Percentiles rank a stretch among this genome's conserved stretches.
phyloP scores from a whole-genome alignment of 2,888 invertebrate genomes.

The Ormyrus pomaceus region DNA sequence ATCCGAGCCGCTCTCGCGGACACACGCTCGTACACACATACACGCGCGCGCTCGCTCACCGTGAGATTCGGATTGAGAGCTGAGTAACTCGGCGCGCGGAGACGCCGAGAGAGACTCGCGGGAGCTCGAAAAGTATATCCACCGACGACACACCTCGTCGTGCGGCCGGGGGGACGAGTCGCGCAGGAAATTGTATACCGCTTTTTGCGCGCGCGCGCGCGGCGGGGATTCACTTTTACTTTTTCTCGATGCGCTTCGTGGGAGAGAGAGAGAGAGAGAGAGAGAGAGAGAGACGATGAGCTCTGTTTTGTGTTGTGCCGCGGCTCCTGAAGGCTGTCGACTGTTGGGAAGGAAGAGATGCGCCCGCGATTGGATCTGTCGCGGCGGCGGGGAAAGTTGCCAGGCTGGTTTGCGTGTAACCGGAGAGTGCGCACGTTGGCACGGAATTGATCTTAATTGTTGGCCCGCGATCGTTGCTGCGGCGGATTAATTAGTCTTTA shows the following conservation, averaged over 20 bases:
- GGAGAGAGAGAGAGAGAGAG: too few relatives aligned
- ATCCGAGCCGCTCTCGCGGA: slow-evolving; percentile 61
- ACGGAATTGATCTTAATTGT: not conserved
- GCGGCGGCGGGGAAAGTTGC: too few relatives aligned
- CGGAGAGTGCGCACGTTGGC: not conserved
- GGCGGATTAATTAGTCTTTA: too few relatives aligned
- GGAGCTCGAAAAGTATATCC: slow-evolving; percentile 53
- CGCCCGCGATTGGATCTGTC: too few relatives aligned
- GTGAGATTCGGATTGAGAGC: slow-evolving; percentile 74
- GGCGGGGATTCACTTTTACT: slow-evolving; percentile 47
- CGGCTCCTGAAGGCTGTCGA: too few relatives aligned
- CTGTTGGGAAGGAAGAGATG: too few relatives aligned
- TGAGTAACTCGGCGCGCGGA: slow-evolving; percentile 70
- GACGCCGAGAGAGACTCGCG: slow-evolving; percentile 45
- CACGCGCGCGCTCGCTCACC: slow-evolving; percentile 64
- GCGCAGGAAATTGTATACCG: slow-evolving; percentile 35
- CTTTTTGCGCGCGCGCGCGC: slow-evolving; percentile 25
- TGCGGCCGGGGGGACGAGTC: slow-evolving; percentile 40
- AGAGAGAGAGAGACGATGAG: too few relatives aligned
- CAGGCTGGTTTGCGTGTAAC: not conserved
- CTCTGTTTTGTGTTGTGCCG: too few relatives aligned
- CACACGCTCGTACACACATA: not conserved
- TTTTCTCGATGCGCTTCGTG: slow-evolving; percentile 27
- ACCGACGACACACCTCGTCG: not conserved
- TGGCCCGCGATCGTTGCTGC: not conserved